Conservation (phyloP, 2,113 vertebrate species). For the Oryzias celebensis region DNA sequence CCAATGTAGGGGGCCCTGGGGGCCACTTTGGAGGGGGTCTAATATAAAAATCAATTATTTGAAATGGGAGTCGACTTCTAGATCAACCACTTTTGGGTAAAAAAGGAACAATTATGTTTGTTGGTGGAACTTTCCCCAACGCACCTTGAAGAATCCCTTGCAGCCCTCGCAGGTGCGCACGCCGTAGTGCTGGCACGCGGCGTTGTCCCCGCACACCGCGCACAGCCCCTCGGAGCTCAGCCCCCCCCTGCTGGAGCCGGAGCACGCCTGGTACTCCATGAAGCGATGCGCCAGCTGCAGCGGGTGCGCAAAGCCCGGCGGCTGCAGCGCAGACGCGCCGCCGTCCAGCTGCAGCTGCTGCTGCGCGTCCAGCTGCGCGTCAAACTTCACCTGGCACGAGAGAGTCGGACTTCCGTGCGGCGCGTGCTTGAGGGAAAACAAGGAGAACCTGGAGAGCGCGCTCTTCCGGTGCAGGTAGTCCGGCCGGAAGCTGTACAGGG, state of each 20-base stretch:
- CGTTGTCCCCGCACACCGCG: constrained; percentile 95
- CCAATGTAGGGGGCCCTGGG: constrained; percentile 22
- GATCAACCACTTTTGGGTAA: not conserved
- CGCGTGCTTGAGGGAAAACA: constrained; percentile 93
- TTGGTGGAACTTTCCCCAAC: not conserved
- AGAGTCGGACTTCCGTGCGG: constrained; percentile 80
- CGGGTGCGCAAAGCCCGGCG: constrained; percentile 81
- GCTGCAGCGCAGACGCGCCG: constrained; percentile 75
- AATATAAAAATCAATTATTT: not conserved
- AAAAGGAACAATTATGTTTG: too few species aligned
- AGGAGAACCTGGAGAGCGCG: constrained; percentile 88
- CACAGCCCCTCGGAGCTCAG: constrained; percentile 88
- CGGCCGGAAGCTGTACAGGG: constrained; percentile 89
- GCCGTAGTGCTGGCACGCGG: constrained; percentile 93
- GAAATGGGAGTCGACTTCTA: not conserved
- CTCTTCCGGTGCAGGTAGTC: constrained; percentile 91
- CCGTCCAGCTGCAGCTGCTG: constrained; percentile 83
- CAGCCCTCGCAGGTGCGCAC: constrained; percentile 94
- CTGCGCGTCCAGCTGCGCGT: constrained; percentile 83
- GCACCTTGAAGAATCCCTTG: constrained; percentile 95
- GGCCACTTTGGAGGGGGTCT: constrained; percentile 6
- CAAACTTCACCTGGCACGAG: constrained; percentile 93
- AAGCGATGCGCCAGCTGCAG: constrained; percentile 88
- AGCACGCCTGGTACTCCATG: constrained; percentile 84
- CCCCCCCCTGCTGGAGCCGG: constrained; percentile 79